Evolutionary conservation across 2,113 vertebrate genomes (phyloP).

Genomic region (Hyperoodon ampullatus): DNA sequence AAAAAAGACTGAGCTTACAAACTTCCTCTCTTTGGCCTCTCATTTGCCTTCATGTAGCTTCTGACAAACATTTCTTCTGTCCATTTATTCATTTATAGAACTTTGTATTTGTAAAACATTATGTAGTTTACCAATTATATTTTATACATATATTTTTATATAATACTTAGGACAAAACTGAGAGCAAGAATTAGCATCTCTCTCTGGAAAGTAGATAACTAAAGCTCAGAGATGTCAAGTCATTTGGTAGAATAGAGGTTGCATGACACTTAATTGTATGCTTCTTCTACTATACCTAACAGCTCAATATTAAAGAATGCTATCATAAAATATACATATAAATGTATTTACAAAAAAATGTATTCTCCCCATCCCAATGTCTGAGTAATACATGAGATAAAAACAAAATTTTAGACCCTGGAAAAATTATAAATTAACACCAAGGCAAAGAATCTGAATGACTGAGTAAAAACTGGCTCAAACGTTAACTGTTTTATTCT

Average conservation of each 20-base stretch:
- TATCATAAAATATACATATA: background rate
- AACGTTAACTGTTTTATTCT: background rate
- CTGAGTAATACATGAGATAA: background rate
- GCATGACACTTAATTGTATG: background rate
- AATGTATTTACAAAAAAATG: background rate
- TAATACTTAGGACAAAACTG: background rate
- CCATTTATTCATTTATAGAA: background rate
- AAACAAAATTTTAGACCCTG: background rate
- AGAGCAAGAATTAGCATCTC: background rate
- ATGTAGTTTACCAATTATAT: background rate
- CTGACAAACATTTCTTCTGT: background rate
- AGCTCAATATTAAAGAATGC: background rate
- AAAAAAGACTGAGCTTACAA: background rate
- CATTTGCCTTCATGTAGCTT: background rate
- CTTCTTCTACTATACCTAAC: background rate
- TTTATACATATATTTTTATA: background rate
- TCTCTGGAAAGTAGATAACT: background rate
- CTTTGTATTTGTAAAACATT: background rate
- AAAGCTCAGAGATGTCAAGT: background rate
- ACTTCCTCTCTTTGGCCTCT: background rate
- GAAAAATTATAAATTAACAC: background rate
- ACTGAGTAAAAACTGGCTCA: background rate
- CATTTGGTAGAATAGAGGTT: background rate
- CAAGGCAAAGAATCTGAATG: background rate
- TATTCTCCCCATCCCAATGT: background rate